These are phyloP conservation scores for Campylorhamphus procurvoides DNA, from an alignment of 2,113 vertebrate species.

Conservation along the genomic window DNA sequence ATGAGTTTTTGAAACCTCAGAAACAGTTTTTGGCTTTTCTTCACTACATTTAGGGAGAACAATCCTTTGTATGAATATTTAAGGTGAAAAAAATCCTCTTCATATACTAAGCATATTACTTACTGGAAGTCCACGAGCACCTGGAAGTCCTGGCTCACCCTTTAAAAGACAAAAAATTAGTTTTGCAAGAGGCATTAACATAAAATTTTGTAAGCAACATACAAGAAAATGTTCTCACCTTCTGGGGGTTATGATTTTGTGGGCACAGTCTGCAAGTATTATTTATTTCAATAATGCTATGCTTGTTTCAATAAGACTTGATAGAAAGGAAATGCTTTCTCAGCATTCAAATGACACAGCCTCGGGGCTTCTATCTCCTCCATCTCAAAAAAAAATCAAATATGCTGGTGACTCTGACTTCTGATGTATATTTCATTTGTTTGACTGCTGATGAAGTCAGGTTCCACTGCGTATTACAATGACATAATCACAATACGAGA, in stretches of 20 bases:
- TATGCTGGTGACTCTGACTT: neutral
- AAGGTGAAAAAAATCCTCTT: neutral
- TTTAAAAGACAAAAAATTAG: conserved; percentile 58
- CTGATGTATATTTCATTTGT: neutral
- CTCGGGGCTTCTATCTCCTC: neutral
- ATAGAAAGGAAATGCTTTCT: neutral
- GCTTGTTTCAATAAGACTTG: neutral
- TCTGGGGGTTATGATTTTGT: neutral
- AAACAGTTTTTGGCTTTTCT: neutral
- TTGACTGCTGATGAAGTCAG: neutral
- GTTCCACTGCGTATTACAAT: neutral
- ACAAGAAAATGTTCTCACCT: neutral
- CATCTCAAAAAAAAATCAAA: neutral
- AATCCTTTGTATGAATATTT: neutral
- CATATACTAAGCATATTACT: conserved; percentile 65
- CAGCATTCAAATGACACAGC: neutral
- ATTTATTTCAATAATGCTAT: neutral
- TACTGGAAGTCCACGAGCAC: conserved; percentile 89
- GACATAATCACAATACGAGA: neutral
- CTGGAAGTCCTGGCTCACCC: conserved; percentile 91
- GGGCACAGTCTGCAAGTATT: neutral
- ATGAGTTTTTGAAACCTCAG: neutral
- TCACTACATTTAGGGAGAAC: neutral
- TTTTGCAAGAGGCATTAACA: neutral
- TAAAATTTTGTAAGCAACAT: neutral